Base-by-base conservation (phyloP, 2,888 invertebrate species). In the Phaonia tiefii region DNA sequence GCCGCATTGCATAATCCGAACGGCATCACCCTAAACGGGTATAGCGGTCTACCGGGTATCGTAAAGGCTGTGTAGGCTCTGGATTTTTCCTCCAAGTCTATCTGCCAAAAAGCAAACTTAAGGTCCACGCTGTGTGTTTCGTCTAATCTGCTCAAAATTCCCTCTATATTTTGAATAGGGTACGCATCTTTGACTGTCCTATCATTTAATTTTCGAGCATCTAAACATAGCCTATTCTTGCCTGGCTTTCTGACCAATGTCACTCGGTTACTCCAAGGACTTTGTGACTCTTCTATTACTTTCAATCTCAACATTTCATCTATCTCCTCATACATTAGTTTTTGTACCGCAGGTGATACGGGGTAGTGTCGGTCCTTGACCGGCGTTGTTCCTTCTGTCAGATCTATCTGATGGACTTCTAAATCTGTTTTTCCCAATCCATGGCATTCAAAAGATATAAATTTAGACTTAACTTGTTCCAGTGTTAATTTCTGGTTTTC, bases 51-150 rank as follows among this genome's bases (percentile, higher is more conserved):
- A 5, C 74, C 74, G n/a, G 71, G 75, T 2, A 81, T 72, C 11
- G 71, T 77, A n/a, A 82, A 81, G 0, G 81, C 75, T 22, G 72
- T 69, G 39, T 39, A 70, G 13, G 60, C 49, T 11, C 58, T 67
- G 37, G 63, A 51, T 17, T 79, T 22, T 2, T 67, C 46, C 8
- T 78, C 78, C 13, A 79, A 22, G 22, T 72, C 66, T 3, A 80
- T 80, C 11, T 76, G 76, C 76, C 76, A 76, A 20, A 77, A 77
- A 1, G 74, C 54, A 39, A 65, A 54, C 15, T 82, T 78, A 1
- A 81, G 44, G n/a, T 81, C 81, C 80, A 87, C 86, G 4, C 73
- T 70, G n/a, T 31, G 26, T 15, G 15, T 49, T 15, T 49, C 15
- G 17, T 49, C 49, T 49, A 49, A 15, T 1, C 49, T n/a, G 7